Base-by-base conservation (phyloP, 2,888 invertebrate species). In the Heterodera filipjevi region DNA sequence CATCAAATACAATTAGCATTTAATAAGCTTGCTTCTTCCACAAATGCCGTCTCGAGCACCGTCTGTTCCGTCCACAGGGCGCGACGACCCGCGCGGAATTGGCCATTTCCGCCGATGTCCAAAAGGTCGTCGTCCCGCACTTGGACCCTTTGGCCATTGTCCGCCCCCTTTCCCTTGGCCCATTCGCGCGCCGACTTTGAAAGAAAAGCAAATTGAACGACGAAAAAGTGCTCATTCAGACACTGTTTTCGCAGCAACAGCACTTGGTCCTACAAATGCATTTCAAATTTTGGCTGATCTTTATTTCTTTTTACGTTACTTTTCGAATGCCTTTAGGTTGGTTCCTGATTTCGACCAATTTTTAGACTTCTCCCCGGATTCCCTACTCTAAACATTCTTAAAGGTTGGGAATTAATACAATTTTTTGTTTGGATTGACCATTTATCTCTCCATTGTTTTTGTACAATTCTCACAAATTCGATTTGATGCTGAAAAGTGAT, bases 41-140 rank as follows among this genome's bases (percentile, higher is more conserved):
- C 66, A 66, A 27, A 3, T 16, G 66, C 66, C 12, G 8, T 30
- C 33, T 66, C 66, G 14, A 66, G 30, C 32, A 66, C 66, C 12
- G 66, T 33, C 66, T 66, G 66, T 16, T 66, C 66, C 22, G 33
- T 66, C 66, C 66, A 66, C 12, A 66, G 66, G 66, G 66, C 66
- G 66, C 66, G 66, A 12, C 66, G 66, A 30, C 66, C 66, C 27
- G 66, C 66, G 33, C 66, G 53, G 6, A 53, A 22, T 53, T 53
- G 53, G 2, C 6, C 66, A 66, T 30, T 32, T 33, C 8, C 12
- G 6, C 8, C 12, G 6, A 33, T 66, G 53, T 66, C 68, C 68
- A 35, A 35, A 32, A 68, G 68, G 16, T 68, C 68, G 2, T 14
- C 5, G 66, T 66, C 66, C 6, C n/a, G n/a, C n/a, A n/a, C n/a